Conservation (phyloP, 1,140 invertebrate genomes). For the Dendroctonus valens region DNA sequence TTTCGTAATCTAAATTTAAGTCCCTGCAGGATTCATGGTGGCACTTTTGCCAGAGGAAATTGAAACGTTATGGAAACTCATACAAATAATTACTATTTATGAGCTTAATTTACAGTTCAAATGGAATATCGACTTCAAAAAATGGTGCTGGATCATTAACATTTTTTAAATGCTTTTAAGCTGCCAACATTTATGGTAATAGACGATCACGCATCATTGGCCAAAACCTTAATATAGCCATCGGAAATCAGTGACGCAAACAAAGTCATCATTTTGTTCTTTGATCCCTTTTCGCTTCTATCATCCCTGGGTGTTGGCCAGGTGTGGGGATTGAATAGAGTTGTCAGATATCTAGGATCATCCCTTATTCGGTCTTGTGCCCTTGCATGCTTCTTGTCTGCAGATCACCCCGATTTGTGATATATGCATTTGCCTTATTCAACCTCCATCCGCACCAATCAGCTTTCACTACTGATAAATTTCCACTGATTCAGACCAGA, state of each 20-base stretch:
- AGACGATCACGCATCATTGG: constrained; percentile 21
- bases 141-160: not conserved
- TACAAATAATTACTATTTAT: not conserved
- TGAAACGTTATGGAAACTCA: not conserved
- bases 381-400: constrained; percentile 31
- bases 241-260: constrained; percentile 36
- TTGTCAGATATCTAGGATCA: constrained; percentile 37
- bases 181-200: not conserved
- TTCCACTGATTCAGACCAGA: too few species aligned
- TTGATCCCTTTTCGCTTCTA: constrained; percentile 7
- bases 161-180: not conserved
- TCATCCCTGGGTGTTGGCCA: constrained; percentile 9
- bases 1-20: constrained; percentile 1
- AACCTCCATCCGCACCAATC: not conserved
- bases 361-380: constrained; percentile 29
- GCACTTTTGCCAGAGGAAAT: not conserved
- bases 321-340: constrained; percentile 36
- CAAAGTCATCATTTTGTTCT: constrained; percentile 35
- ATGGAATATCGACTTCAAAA: too few species aligned
- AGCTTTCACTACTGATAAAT: too few species aligned
- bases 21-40: not conserved
- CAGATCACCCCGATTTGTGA: constrained; percentile 18
- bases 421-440: not conserved
- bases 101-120: too few species aligned
- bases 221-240: constrained; percentile 34